These are phyloP conservation scores for Pampus argenteus DNA, from an alignment of 2,797 vertebrate species.

Conservation along the genomic window DNA sequence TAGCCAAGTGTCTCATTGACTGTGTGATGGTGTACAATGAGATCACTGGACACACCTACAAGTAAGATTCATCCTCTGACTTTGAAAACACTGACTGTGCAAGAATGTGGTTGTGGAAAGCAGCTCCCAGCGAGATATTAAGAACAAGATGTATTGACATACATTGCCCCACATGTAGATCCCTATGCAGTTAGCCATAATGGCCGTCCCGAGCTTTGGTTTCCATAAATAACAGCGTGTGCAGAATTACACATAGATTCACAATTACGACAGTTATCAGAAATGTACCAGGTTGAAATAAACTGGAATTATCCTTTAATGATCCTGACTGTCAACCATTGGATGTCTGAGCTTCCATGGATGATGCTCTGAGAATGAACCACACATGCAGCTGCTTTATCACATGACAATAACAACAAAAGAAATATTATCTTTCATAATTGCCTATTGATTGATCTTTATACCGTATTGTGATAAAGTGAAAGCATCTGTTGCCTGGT, in stretches of 20 bases:
- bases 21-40: conserved; percentile 98
- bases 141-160: too few species aligned
- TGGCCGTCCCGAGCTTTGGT: too few species aligned
- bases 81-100: neutral
- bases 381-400: neutral
- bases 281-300: too few species aligned
- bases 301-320: too few species aligned
- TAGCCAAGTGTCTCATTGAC: conserved; percentile 98
- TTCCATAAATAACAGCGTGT: too few species aligned
- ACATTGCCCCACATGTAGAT: too few species aligned
- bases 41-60: conserved; percentile 97
- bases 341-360: conserved; percentile 1
- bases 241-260: too few species aligned
- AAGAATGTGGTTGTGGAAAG: neutral
- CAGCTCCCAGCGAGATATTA: too few species aligned
- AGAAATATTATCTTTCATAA: too few species aligned
- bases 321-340: neutral
- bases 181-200: too few species aligned
- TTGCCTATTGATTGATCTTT: too few species aligned
- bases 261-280: too few species aligned
- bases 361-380: neutral
- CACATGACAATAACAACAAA: neutral
- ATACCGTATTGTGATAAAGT: neutral
- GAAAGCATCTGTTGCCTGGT: neutral
- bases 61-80: conserved; percentile 78